Percentiles rank a stretch among this genome's conserved stretches.
phyloP scores from a whole-genome alignment of 2,113 vertebrate species.

The Aptenodytes patagonicus region DNA sequence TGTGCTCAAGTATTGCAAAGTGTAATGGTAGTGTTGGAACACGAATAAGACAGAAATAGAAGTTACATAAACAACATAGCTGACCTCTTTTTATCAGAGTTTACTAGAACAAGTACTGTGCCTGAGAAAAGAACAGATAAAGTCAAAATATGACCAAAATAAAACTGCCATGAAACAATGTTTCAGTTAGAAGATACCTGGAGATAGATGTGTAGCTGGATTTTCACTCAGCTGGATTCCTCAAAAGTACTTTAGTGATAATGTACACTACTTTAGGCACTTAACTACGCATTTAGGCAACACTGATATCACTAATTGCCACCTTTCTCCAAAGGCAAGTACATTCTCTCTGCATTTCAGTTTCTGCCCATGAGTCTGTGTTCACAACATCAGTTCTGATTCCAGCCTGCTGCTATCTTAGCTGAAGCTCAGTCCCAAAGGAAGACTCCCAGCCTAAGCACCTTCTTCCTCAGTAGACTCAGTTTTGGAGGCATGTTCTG shows the following conservation, averaged over 20 bases:
- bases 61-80: constrained; percentile 27
- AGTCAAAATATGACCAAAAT: constrained; percentile 50
- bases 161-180: constrained; percentile 5
- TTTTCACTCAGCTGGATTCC: background rate
- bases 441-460: background rate
- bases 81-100: constrained; percentile 40
- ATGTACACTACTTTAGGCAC: constrained; percentile 12
- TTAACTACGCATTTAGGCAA: constrained; percentile 1
- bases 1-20: constrained; percentile 11
- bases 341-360: background rate
- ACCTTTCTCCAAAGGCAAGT: background rate
- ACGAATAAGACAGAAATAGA: constrained; percentile 49
- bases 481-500: background rate
- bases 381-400: background rate
- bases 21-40: constrained; percentile 1
- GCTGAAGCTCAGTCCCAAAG: background rate
- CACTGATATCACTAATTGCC: background rate
- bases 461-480: background rate
- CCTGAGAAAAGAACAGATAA: constrained; percentile 49
- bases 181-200: constrained; percentile 31
- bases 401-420: background rate
- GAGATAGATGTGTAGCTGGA: background rate
- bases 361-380: background rate
- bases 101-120: constrained; percentile 45
- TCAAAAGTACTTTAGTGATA: constrained; percentile 37